Base-by-base conservation (phyloP, 2,888 invertebrate species). In the Andricus curvator region DNA sequence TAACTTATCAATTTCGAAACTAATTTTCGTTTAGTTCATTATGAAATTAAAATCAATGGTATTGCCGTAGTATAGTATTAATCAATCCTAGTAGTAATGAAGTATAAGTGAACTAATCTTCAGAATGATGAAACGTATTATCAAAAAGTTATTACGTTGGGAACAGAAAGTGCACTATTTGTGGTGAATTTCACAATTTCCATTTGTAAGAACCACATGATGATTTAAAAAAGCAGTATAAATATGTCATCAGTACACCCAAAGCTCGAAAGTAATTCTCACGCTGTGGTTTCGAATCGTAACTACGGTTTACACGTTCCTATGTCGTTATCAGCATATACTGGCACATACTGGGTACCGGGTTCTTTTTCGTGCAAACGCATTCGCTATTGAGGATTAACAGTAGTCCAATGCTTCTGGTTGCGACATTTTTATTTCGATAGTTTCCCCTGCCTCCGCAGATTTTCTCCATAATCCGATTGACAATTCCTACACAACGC, bases 391-490 rank as follows among this genome's bases (percentile, higher is more conserved):
- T 56, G 78, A 62, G 62, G 62, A 62, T 62, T 62, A 62, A n/a
- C 15, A 62, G 25, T 15, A 62, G 25, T 25, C 22, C n/a, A 60
- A 20, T 15, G n/a, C n/a, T 60, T 25, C 62, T 60, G 76, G 68
- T 83, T 80, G 22, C 78, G 80, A 80, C 77, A 80, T 83, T 83
- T 83, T 83, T 83, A 82, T 81, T 80, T 79, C 79, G 78, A 81
- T 83, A 83, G 65, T 79, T 83, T 82, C 48, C 76, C 81, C 76
- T 80, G 79, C 80, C 78, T 76, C 64, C 62, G 77, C 77, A 76
- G 67, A 82, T 83, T 60, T 67, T 78, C 80, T 81, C 83, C 65
- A 82, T 83, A 83, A 83, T 83, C 83, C 83, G 81, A 83, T 83
- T 82, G 83, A 74, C 77, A 80, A 78, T 80, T 78, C 48, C 70